Evolutionary conservation across 2,113 vertebrate genomes (phyloP).

Genomic region (Vanacampus margaritifer): DNA sequence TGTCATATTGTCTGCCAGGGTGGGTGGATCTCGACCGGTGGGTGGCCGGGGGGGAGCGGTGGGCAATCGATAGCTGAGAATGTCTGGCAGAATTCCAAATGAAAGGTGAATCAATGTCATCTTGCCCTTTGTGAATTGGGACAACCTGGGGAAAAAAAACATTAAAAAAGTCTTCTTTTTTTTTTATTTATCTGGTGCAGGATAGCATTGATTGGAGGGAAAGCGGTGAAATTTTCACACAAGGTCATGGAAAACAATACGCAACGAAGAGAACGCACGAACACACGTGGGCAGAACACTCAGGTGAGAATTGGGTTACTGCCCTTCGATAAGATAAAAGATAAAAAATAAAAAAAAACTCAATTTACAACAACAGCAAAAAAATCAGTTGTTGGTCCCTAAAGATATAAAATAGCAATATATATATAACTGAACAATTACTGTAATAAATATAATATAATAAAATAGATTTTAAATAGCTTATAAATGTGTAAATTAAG

Average conservation of each 20-base stretch:
- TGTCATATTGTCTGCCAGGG: conserved; percentile 42
- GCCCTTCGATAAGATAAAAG: too few species aligned
- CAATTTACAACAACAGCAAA: too few species aligned
- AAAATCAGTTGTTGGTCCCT: too few species aligned
- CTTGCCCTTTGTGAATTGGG: conserved; percentile 52
- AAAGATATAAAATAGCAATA: too few species aligned
- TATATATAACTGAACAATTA: too few species aligned
- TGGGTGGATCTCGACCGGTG: not conserved
- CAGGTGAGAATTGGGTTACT: not conserved
- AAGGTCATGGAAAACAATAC: conserved; percentile 18
- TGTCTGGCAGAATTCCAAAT: conserved; percentile 59
- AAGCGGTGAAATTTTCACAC: not conserved
- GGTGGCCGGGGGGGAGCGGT: not conserved
- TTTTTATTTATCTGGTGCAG: conserved; percentile 28
- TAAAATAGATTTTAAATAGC: too few species aligned
- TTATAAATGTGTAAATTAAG: too few species aligned
- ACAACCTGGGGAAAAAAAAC: conserved; percentile 37
- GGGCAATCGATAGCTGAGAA: conserved; percentile 52
- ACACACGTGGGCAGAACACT: not conserved
- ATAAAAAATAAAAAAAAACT: not conserved
- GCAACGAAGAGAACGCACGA: not conserved
- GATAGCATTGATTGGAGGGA: conserved; percentile 63
- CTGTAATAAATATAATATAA: too few species aligned
- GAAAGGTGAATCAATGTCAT: conserved; percentile 70
- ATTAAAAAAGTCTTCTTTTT: conserved; percentile 6